These are phyloP conservation scores for Mythimna ferrago DNA, from an alignment of 2,888 invertebrate genomes.

Conservation along the genomic window DNA sequence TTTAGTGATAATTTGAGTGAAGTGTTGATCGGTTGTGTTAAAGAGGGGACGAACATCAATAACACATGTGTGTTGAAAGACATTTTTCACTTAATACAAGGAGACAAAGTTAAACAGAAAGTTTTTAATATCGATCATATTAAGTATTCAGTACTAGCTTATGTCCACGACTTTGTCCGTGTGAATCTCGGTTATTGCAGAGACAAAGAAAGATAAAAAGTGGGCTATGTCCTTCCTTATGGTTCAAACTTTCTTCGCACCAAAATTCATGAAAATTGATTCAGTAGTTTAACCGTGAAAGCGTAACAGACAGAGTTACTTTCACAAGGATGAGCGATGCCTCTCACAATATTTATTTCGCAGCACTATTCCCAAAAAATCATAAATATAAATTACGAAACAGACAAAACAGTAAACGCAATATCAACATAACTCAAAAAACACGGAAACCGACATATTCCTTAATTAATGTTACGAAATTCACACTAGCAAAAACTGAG, in stretches of 20 bases:
- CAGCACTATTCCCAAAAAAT: background rate
- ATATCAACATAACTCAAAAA: slow-evolving; percentile 16
- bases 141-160: too few relatives aligned
- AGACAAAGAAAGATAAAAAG: too few relatives aligned
- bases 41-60: background rate
- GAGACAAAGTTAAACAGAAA: background rate
- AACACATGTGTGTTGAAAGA: background rate
- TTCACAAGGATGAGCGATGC: background rate
- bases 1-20: background rate
- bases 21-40: background rate
- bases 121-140: background rate
- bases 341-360: background rate
- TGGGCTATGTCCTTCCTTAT: too few relatives aligned
- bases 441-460: slow-evolving; percentile 30
- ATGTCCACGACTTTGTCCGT: too few relatives aligned
- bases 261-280: too few relatives aligned
- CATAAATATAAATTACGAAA: slow-evolving; percentile 15
- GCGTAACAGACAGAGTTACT: too few relatives aligned
- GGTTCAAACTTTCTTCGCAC: too few relatives aligned
- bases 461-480: slow-evolving; percentile 44
- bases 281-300: too few relatives aligned
- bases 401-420: slow-evolving; percentile 18
- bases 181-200: too few relatives aligned
- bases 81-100: background rate
- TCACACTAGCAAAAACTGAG: slow-evolving; percentile 39